Evolutionary conservation across 2,113 vertebrate species (phyloP), one percentile per base, ranked within the genome.

Genomic region (Pollimyrus isidori): DNA sequence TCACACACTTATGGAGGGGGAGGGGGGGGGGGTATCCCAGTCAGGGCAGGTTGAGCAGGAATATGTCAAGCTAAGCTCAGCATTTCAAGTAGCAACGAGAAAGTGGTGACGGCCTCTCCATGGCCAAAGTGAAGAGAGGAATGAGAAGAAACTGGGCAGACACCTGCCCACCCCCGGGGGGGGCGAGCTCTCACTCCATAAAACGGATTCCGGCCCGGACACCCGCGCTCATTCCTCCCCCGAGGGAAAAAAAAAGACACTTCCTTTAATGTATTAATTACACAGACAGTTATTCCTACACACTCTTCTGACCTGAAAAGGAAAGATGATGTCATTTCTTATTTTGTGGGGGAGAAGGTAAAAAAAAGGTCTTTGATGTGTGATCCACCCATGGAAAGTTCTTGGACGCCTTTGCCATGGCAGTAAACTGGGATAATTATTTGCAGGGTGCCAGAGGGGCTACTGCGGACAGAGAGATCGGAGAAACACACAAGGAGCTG

Each of bases 401-500:
- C 92, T 94, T 58, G 87, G 90, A 92, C 89, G 91, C 86, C 62
- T 85, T 35, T 42, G 88, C 86, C 87, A 92, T 88, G 88, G 93
- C 93, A 90, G 92, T 62, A 93, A 93, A 90, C 90, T 90, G 90
- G 90, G 91, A 91, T 91, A 91, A 93, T 94, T 92, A 93, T 90
- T 92, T 89, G 91, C 62, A 82, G 90, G 45, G 76, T 69, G 88
- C 89, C 90, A 89, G 56, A 19, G 53, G 92, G 86, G 80, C 90
- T 46, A 85, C 45, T 53, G 83, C 0, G 9, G 15, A 15, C 50
- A 58, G 69, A 3, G 88, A n/a, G 76, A 89, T 19, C 3, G 45
- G 19, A 39, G 11, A 35, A 91, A 91, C 90, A 89, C 88, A 91
- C n/a, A 58, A 80, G 26, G 48, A 76, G 50, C 88, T 89, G 82